Evolutionary conservation across 1,140 invertebrate species (phyloP).

Genomic region (Oryzaephilus surinamensis): DNA sequence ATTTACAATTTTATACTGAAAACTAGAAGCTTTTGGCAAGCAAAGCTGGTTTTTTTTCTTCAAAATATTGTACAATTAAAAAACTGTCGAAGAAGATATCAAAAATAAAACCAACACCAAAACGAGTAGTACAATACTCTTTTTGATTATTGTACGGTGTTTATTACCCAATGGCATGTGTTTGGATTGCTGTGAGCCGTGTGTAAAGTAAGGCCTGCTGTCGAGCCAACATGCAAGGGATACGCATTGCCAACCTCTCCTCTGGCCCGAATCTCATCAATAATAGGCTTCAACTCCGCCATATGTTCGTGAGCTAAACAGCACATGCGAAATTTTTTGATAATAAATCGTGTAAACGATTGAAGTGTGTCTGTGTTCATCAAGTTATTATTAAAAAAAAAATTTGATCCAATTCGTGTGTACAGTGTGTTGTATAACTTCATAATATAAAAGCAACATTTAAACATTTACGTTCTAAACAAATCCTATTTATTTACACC

Average conservation of each 20-base stretch:
- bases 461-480: too few relatives aligned
- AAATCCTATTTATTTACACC: too few relatives aligned
- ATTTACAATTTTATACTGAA: conserved; percentile 3
- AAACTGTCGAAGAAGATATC: background rate
- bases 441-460: too few relatives aligned
- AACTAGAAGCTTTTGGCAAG: too few relatives aligned
- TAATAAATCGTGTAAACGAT: background rate
- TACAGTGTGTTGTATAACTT: too few relatives aligned
- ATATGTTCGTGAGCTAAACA: conserved; percentile 79
- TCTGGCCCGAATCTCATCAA: conserved; percentile 79
- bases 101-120: conserved; percentile 2
- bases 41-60: too few relatives aligned
- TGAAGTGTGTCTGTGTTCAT: too few relatives aligned
- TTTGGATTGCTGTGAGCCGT: conserved; percentile 36
- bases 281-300: conserved; percentile 85
- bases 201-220: conserved; percentile 35
- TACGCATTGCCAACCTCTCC: conserved; percentile 79
- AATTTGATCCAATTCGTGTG: too few relatives aligned
- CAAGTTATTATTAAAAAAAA: too few relatives aligned
- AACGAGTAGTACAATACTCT: conserved; percentile 5
- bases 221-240: conserved; percentile 66
- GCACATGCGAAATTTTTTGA: conserved; percentile 8
- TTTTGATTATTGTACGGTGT: conserved; percentile 22
- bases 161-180: conserved; percentile 61
- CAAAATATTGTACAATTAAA: too few relatives aligned